Conservation (phyloP, 2,113 vertebrate genomes). For the Tragelaphus imberbis region DNA sequence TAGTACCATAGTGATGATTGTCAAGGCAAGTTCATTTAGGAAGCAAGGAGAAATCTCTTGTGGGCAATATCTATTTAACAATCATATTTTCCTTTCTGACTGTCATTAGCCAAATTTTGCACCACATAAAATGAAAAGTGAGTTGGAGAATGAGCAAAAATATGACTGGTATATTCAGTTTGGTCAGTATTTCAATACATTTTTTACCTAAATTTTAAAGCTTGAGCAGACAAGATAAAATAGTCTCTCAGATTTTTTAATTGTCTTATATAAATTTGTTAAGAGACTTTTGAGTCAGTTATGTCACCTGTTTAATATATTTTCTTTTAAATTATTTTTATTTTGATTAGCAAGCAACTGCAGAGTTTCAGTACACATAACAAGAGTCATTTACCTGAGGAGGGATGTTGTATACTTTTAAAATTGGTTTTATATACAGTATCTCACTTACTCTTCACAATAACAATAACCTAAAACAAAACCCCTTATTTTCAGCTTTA, state of each 20-base stretch:
- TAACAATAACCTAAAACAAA: background rate
- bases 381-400: background rate
- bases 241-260: background rate
- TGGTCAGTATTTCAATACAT: conserved; percentile 11
- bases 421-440: background rate
- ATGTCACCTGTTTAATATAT: background rate
- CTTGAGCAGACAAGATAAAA: background rate
- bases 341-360: background rate
- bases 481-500: background rate
- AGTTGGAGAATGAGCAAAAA: conserved; percentile 48
- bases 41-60: conserved; percentile 37
- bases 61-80: conserved; percentile 37
- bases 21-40: conserved; percentile 44
- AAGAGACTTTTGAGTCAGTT: background rate
- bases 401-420: background rate
- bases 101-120: conserved; percentile 39
- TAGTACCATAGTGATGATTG: background rate
- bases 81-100: conserved; percentile 52
- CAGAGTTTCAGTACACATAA: background rate
- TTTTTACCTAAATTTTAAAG: conserved; percentile 31
- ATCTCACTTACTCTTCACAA: background rate
- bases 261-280: background rate
- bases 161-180: background rate
- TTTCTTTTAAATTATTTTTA: conserved; percentile 4
- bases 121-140: conserved; percentile 51